A percentile compares a stretch with the other conserved stretches of the same genome.
Evolutionary conservation across 2,888 invertebrate genomes (phyloP).

Genomic region (Eudemis profundana): DNA sequence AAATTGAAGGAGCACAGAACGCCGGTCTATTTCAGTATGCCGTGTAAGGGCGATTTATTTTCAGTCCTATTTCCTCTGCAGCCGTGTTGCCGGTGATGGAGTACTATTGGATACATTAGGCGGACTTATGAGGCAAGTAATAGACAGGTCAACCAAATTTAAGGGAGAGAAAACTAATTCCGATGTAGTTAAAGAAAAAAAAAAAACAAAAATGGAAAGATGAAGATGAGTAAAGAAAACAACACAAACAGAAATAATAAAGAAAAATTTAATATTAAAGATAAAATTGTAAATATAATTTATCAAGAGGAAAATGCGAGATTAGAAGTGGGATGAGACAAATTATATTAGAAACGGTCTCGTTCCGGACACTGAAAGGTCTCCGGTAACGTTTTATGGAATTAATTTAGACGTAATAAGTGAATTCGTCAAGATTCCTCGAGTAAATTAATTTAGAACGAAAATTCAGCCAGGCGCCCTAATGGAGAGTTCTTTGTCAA

Average conservation of each 20-base stretch:
- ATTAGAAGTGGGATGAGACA: conserved; percentile 65
- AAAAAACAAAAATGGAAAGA: too few species aligned
- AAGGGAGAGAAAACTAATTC: conserved; percentile 26
- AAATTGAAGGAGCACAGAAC: conserved; percentile 73
- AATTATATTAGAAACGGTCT: conserved; percentile 67
- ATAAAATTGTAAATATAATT: conserved; percentile 22
- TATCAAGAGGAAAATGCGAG: conserved; percentile 55
- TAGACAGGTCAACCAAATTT: conserved; percentile 38
- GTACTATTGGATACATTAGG: conserved; percentile 60
- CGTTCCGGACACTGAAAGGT: conserved; percentile 59
- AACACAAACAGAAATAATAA: not conserved
- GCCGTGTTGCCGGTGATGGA: conserved; percentile 56
- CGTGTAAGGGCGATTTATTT: conserved; percentile 82
- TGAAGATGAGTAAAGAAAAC: not conserved
- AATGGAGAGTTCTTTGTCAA: conserved; percentile 52
- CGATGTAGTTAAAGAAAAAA: conserved; percentile 17
- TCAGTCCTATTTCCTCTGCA: conserved; percentile 79
- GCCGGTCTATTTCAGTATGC: conserved; percentile 80
- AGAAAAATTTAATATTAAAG: not conserved
- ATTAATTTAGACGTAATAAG: conserved; percentile 65
- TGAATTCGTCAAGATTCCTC: conserved; percentile 64
- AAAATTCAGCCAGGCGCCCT: conserved; percentile 55
- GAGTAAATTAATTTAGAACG: conserved; percentile 61
- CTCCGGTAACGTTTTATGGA: conserved; percentile 56
- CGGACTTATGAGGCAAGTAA: conserved; percentile 47